Evolutionary conservation across 1,140 invertebrate species (phyloP), one percentile per base, ranked within the genome.

Genomic region (Tetraneura akinire): DNA sequence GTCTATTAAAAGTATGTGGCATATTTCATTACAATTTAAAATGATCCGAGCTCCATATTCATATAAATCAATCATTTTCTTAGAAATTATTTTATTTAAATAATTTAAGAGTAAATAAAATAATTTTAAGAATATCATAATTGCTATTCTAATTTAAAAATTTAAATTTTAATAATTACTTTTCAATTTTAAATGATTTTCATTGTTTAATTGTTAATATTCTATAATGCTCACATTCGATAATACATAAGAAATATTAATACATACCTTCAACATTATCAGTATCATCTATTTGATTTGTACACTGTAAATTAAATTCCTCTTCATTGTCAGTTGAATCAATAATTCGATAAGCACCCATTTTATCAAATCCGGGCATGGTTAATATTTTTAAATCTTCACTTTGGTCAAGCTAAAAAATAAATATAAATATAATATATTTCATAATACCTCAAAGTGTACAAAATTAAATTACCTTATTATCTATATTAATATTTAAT

Each of bases 281-380:
- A 42, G 21, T 78, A 26, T 32, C 74, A 62, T 45, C 37, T 26
- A 18, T 14, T 23, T 60, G 32, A 18, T 9, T 60, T 37, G 62
- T n/a, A 45, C 29, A 57, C 14, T 76, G 13, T 23, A 32, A 76
- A 32, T 37, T 57, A 6, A 55, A 16, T 45, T 76, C 73, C 23
- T 62, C 55, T 60, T 60, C 73, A 6, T 45, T 47, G 11, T 62
- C 37, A 62, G 74, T 62, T 62, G 74, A 62, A 8, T 78, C 55
- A 26, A 78, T n/a, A 18, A 32, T 68, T 21, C 53, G 64, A 57
- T 70, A 70, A 55, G 80, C 29, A 29, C 62, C 47, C 13, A 80
- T 4, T 71, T 80, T 80, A 45, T 80, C 80, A 55, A 80, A 80
- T 45, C 80, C 80, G 45, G 80, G 60, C 80, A 80, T 68, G 3